Evolutionary conservation across 2,888 invertebrate genomes (phyloP).

Genomic region (Troides oblongomaculatus): DNA sequence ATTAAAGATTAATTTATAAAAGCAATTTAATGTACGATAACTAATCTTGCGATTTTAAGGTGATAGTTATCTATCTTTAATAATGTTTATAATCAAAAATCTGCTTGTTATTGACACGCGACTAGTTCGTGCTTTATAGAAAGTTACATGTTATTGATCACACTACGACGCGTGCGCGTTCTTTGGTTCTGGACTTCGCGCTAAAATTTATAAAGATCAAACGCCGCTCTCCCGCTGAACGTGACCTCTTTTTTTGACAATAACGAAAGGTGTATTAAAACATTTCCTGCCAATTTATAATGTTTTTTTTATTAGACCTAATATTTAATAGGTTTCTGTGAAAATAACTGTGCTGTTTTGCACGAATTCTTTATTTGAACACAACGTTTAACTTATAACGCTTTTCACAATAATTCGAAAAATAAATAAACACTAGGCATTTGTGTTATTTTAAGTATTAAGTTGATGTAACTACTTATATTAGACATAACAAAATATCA

Average conservation of each 20-base stretch:
- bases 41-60: too few relatives aligned
- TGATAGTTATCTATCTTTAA: too few relatives aligned
- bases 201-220: conserved; percentile 53
- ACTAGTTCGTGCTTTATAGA: conserved; percentile 33
- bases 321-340: background rate
- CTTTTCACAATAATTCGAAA: background rate
- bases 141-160: conserved; percentile 37
- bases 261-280: background rate
- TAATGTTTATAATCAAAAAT: background rate
- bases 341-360: background rate
- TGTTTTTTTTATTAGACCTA: background rate
- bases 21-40: too few relatives aligned
- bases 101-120: conserved; percentile 17
- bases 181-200: conserved; percentile 31
- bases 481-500: background rate
- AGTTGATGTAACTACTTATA: background rate
- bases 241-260: conserved; percentile 44
- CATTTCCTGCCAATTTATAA: background rate
- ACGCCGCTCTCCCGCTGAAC: conserved; percentile 49
- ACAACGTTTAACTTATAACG: background rate
- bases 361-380: background rate
- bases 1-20: too few relatives aligned
- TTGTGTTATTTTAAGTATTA: too few relatives aligned
- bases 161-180: conserved; percentile 38
- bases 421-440: too few relatives aligned